These are phyloP conservation scores for Dendroctonus valens DNA, from an alignment of 1,140 invertebrate species.

Conservation along the genomic window DNA sequence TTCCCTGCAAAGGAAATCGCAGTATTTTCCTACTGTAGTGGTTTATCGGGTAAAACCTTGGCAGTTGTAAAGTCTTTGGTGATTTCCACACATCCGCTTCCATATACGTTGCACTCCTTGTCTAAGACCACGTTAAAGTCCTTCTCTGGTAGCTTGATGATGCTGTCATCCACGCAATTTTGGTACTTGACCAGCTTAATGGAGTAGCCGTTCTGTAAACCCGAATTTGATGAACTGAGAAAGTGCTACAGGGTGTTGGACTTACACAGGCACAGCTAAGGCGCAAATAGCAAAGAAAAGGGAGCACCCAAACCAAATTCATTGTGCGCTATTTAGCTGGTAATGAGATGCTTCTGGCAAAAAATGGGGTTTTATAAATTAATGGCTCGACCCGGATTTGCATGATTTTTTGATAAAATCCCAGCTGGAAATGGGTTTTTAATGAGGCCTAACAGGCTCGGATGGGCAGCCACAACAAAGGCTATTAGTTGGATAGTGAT, in stretches of 20 bases:
- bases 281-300: background rate
- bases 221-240: background rate
- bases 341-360: no score
- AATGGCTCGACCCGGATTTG: no score
- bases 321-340: no score
- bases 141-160: slow-evolving; percentile 28
- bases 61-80: slow-evolving; percentile 35
- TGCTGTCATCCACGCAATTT: slow-evolving; percentile 33
- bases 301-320: background rate
- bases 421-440: no score
- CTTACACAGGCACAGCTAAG: slow-evolving; percentile 8
- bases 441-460: no score
- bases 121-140: slow-evolving; percentile 28
- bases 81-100: slow-evolving; percentile 35
- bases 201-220: slow-evolving; percentile 37
- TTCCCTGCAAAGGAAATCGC: background rate
- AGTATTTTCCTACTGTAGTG: background rate
- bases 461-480: no score
- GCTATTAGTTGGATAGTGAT: no score
- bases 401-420: no score
- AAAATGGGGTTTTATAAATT: no score
- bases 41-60: slow-evolving; percentile 19
- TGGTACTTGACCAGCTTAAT: slow-evolving; percentile 30
- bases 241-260: background rate
- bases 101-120: slow-evolving; percentile 37